Evolutionary conservation across 2,888 invertebrate genomes (phyloP).

Genomic region (Carpatolechia fugitivella): DNA sequence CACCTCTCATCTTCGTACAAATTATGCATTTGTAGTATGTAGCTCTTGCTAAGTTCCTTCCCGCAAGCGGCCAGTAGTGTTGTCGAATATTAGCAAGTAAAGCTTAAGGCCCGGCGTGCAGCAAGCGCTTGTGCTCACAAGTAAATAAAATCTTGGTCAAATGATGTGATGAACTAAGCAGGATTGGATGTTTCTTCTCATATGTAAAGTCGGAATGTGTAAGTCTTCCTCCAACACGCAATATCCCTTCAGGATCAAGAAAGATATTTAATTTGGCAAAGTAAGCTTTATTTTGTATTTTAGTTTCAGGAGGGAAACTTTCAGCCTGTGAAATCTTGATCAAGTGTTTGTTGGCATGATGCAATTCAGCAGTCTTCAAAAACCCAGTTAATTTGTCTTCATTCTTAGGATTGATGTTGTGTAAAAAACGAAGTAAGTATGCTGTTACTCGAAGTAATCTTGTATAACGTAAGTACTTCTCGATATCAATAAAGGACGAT

Average conservation of each 20-base stretch:
- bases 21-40: slow-evolving; percentile 2
- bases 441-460: no score
- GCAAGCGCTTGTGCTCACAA: not conserved
- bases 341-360: no score
- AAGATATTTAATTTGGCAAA: slow-evolving; percentile 18
- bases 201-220: not conserved
- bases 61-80: slow-evolving; percentile 8
- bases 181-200: slow-evolving; percentile 1
- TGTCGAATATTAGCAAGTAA: slow-evolving; percentile 4
- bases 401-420: no score
- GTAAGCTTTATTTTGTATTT: no score
- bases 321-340: no score
- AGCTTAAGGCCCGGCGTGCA: slow-evolving; percentile 2
- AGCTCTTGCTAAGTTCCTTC: slow-evolving; percentile 9
- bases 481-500: no score
- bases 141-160: not conserved
- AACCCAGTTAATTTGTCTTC: no score
- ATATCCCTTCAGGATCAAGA: not conserved
- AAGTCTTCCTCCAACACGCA: slow-evolving; percentile 7
- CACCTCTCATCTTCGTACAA: slow-evolving; percentile 9
- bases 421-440: no score
- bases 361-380: no score
- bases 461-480: no score
- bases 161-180: not conserved
- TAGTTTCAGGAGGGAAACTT: no score